Percentiles rank a stretch among this genome's conserved stretches.
Evolutionary conservation across 2,113 vertebrate genomes (phyloP).

Genomic region (Myocastor coypus): DNA sequence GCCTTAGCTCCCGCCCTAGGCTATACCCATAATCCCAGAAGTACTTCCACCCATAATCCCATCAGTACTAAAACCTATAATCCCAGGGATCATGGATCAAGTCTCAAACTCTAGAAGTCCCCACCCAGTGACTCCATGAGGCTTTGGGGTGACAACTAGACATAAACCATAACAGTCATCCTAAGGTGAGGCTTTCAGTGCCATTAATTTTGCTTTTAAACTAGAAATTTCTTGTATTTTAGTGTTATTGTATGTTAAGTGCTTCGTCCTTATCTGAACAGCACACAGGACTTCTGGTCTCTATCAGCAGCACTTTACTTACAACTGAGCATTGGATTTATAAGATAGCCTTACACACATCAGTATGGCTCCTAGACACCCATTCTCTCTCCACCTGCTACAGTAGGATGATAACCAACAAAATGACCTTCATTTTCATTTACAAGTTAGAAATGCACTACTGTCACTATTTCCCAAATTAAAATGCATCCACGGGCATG

Average conservation of each 20-base stretch:
- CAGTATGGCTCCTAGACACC: rapidly evolving
- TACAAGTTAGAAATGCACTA: background rate
- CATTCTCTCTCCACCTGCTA: background rate
- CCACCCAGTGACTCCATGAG: too few species aligned
- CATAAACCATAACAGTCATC: too few species aligned
- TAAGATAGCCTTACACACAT: rapidly evolving
- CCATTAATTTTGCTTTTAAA: background rate
- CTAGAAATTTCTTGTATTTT: background rate
- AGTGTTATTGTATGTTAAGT: too few species aligned
- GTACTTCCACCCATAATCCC: too few species aligned
- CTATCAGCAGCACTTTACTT: background rate
- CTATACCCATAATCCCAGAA: too few species aligned
- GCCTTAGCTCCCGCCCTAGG: too few species aligned
- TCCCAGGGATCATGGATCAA: too few species aligned
- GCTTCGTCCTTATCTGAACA: too few species aligned
- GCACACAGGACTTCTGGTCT: rapidly evolving
- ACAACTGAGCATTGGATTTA: too few species aligned
- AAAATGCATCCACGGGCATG: background rate
- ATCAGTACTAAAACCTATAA: too few species aligned
- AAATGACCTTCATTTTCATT: background rate
- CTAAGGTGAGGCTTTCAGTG: background rate
- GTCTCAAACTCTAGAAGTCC: too few species aligned
- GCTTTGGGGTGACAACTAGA: too few species aligned
- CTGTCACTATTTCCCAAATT: background rate
- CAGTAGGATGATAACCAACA: rapidly evolving